phyloP scores from a whole-genome alignment of 1,140 invertebrate genomes.

The Orchesella cincta region DNA sequence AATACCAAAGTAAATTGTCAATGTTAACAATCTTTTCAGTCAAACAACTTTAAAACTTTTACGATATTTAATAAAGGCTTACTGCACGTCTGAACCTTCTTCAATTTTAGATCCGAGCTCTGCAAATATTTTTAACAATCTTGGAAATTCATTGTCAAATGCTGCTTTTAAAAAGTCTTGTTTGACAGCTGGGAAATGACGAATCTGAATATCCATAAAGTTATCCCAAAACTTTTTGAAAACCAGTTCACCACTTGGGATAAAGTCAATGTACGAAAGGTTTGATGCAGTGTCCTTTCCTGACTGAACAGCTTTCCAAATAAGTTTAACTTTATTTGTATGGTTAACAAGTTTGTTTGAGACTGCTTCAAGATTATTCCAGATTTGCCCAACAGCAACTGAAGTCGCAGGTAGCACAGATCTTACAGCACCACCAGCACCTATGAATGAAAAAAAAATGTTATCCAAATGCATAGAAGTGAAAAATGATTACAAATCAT shows the following conservation, averaged over 20 bases:
- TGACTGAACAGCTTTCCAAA: slow-evolving; percentile 36
- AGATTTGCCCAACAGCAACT: background rate
- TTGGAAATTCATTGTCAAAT: slow-evolving; percentile 85
- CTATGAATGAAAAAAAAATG: background rate
- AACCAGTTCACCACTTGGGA: slow-evolving; percentile 29
- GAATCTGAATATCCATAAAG: slow-evolving; percentile 45
- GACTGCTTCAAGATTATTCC: background rate
- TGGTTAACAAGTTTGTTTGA: slow-evolving; percentile 3
- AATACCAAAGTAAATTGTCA: slow-evolving; percentile 55
- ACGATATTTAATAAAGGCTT: slow-evolving; percentile 29
- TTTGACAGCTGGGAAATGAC: slow-evolving; percentile 42
- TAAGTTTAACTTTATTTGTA: slow-evolving; percentile 40
- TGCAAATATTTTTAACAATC: slow-evolving; percentile 67
- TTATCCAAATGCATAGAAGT: background rate
- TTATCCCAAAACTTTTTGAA: slow-evolving; percentile 51
- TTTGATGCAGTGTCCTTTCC: slow-evolving; percentile 43
- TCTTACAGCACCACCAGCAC: slow-evolving; percentile 12
- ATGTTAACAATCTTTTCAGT: slow-evolving; percentile 59
- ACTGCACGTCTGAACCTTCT: slow-evolving; percentile 40
- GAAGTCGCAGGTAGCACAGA: background rate
- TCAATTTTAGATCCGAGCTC: slow-evolving; percentile 40
- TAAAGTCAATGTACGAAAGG: slow-evolving; percentile 29
- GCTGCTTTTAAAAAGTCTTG: slow-evolving; percentile 77
- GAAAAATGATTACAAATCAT: background rate
- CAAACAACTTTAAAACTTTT: slow-evolving; percentile 52